These are phyloP conservation scores for Conchocele bisecta DNA, from an alignment of 2,888 invertebrate genomes.

Conservation along the genomic window DNA sequence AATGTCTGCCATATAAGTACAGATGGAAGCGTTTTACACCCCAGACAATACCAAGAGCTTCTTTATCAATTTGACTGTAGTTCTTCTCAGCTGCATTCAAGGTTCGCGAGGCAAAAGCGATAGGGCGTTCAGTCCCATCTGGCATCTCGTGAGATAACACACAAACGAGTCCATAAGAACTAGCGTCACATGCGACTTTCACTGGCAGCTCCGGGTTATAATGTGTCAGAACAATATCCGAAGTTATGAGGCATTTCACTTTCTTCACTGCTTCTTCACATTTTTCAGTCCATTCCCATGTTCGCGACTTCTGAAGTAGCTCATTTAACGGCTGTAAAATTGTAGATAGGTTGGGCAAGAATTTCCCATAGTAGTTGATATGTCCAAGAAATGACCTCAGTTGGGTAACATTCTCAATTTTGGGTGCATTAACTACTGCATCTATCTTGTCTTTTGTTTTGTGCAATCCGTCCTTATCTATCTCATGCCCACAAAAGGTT, in stretches of 20 bases:
- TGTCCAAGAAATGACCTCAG: constrained; percentile 32
- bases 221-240: constrained; percentile 67
- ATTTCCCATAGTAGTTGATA: constrained; percentile 39
- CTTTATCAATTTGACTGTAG: constrained; percentile 61
- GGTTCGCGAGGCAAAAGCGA: constrained; percentile 60
- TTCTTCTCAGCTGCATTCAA: constrained; percentile 54
- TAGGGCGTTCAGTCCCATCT: constrained; percentile 52
- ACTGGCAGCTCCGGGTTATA: constrained; percentile 75
- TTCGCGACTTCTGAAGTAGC: constrained; percentile 41
- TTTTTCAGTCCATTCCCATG: constrained; percentile 51
- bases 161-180: constrained; percentile 75
- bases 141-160: constrained; percentile 61
- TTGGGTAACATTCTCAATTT: constrained; percentile 26
- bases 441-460: constrained; percentile 37
- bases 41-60: constrained; percentile 75
- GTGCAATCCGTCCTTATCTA: constrained; percentile 38
- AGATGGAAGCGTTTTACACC: constrained; percentile 80
- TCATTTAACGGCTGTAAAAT: constrained; percentile 58
- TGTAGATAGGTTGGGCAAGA: constrained; percentile 28
- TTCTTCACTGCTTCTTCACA: constrained; percentile 53
- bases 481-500: constrained; percentile 40
- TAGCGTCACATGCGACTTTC: constrained; percentile 81
- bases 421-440: constrained; percentile 31
- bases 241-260: constrained; percentile 59
- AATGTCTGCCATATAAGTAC: constrained; percentile 81